Evolutionary conservation across 2,113 vertebrate species (phyloP), one percentile per base, ranked within the genome.

Genomic region (Leiothrix lutea): DNA sequence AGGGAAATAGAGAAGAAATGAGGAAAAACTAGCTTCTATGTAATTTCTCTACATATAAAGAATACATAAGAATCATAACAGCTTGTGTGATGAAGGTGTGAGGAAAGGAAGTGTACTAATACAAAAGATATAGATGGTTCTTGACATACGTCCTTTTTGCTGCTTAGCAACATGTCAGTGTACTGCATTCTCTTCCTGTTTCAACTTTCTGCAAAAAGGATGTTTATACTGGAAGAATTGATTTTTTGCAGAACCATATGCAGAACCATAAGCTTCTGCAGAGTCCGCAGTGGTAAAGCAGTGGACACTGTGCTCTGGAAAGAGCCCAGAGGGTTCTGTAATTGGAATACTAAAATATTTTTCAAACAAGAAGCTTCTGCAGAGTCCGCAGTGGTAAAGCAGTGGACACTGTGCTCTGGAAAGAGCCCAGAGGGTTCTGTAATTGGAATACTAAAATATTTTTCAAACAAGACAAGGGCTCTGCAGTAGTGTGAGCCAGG

Each of bases 81-180:
- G 88, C 57, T 65, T 91, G 53, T 61, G 31, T 64, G 78, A 82
- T 57, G 66, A 93, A 87, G 73, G 57, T 79, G 85, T 85, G 84
- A 95, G 20, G 60, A 81, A 90, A 36, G 31, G 33, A 96, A 79
- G 26, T 61, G n/a, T 48, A 77, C 73, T 62, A 89, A 92, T 86
- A 91, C 74, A 85, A 91, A 90, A 96, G 70, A 53, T 25, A 87
- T 60, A 93, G 84, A 81, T 64, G 70, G 57, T 64, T 94, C 90
- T 85, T 90, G 94, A 96, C 90, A 90, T 84, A 87, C 36, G 71
- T 79, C 62, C 82, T 90, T 90, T 92, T 56, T 75, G 90, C 92
- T 95, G 94, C 96, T 91, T 93, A 96, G 92, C 94, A 97, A 95
- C 81, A 54, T 40, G 28, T 19, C 73, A 61, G n/a, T 25, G n/a